Evolutionary conservation across 2,888 invertebrate genomes (phyloP), one percentile per base, ranked within the genome.

Genomic region (Leucozona laternaria): DNA sequence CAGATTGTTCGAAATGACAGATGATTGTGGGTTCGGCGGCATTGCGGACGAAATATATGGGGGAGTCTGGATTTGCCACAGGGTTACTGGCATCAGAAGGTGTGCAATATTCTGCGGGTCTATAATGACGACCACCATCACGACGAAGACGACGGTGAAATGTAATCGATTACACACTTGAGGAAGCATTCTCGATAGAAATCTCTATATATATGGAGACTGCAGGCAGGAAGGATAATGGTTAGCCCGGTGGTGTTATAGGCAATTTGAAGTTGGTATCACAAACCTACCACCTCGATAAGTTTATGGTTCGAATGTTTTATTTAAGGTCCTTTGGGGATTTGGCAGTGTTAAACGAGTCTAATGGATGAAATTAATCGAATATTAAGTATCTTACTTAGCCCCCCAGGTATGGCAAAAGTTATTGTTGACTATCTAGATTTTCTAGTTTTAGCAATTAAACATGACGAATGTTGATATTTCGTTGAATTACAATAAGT

Each of bases 161-260:
- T 79, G 71, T 64, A 62, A 79, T 79, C 62, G 71, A 72, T 79
- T 79, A 64, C 55, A 79, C 45, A 71, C 62, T 28, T 64, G 31
- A 66, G 48, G 13, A 57, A 28, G 28, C 57, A 58, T 8, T 28
- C 57, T 37, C 48, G 72, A 72, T 72, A 64, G 55, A 72, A 57
- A 43, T 45, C 22, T 66, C 5, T 34, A 11, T 50, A 13, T 50
- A 34, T 37, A 2, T 37, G 1, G 0, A 17, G 11, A 17, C 64
- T 64, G 7, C 13, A 66, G 20, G 48, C 48, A 25, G 28, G 31
- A 45, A 48, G 64, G 70, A 53, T 25, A 13, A 17, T 57, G 34
- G 48, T 75, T 48, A 48, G 11, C 7, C 6, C 34, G 55, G 28
- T 57, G 55, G 28, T 57, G 34, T 37, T 55, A 22, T 15, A 70